phyloP scores from a whole-genome alignment of 2,888 invertebrate genomes.

The Caenorhabditis doughertyi region DNA sequence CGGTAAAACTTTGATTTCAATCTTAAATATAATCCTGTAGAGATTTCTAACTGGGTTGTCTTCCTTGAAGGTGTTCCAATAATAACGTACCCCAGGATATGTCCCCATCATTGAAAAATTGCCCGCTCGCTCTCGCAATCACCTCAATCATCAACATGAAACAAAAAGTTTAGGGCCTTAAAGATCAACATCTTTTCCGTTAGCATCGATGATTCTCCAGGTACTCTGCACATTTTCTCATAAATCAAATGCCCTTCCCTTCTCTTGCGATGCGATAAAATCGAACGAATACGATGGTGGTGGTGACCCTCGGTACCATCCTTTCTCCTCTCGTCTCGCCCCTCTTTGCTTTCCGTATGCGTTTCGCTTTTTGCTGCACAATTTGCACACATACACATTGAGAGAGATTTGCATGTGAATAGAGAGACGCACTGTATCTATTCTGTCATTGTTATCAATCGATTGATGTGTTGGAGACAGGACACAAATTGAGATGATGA shows the following conservation, averaged over 20 bases:
- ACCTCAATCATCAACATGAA: not conserved
- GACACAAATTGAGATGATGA: slow-evolving; percentile 25
- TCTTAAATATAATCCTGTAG: too few relatives aligned
- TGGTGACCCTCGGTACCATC: slow-evolving; percentile 57
- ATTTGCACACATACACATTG: slow-evolving; percentile 48
- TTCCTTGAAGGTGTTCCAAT: too few relatives aligned
- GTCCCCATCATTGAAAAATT: too few relatives aligned
- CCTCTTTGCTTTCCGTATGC: slow-evolving; percentile 9
- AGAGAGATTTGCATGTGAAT: slow-evolving; percentile 53
- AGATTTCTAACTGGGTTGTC: too few relatives aligned
- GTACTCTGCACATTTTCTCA: slow-evolving; percentile 34
- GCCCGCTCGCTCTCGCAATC: not conserved
- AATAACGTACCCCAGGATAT: too few relatives aligned
- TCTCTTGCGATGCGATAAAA: slow-evolving; percentile 45
- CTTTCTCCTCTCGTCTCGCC: slow-evolving; percentile 23
- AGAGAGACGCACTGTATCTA: slow-evolving; percentile 18
- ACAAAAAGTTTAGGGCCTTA: slow-evolving; percentile 1
- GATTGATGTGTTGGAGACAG: slow-evolving; percentile 43
- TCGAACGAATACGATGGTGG: slow-evolving; percentile 42
- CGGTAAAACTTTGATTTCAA: too few relatives aligned
- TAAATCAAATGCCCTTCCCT: slow-evolving; percentile 39
- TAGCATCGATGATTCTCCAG: slow-evolving; percentile 19
- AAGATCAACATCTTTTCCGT: slow-evolving; percentile 7
- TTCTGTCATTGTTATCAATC: slow-evolving; percentile 52
- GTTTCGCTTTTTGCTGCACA: slow-evolving; percentile 49